Conservation (phyloP, 2,797 vertebrate species). For the Podarcis siculus region DNA sequence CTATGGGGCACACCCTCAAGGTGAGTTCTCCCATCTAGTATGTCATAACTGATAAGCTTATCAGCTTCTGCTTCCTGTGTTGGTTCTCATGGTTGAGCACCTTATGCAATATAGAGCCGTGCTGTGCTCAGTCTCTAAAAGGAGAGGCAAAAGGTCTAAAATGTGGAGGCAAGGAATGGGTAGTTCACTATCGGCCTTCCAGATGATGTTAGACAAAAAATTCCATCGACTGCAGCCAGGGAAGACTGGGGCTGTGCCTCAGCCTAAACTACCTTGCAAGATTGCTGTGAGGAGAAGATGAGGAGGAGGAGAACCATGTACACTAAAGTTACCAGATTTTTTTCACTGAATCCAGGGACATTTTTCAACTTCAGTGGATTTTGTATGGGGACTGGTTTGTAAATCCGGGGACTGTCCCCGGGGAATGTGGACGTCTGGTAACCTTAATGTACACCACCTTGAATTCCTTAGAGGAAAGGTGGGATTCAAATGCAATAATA, state of each 20-base stretch:
- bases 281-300: not conserved
- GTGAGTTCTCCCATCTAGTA: not conserved
- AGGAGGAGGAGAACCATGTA: no score
- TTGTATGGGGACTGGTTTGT: no score
- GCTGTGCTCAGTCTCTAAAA: not conserved
- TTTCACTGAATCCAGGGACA: no score
- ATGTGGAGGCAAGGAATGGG: not conserved
- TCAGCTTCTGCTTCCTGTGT: not conserved
- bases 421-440: no score
- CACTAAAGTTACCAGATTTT: no score
- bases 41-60: slow-evolving; percentile 24
- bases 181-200: not conserved
- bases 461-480: not conserved
- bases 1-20: not conserved
- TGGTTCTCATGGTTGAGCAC: not conserved
- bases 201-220: not conserved
- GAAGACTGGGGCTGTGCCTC: not conserved
- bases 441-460: no score
- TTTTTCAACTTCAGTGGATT: no score
- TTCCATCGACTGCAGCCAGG: not conserved
- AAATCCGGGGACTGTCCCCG: no score
- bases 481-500: not conserved
- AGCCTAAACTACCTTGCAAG: not conserved
- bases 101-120: not conserved
- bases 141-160: not conserved